Evolutionary conservation across 1,140 invertebrate species (phyloP), one percentile per base, ranked within the genome.

Genomic region (Probaryconus sp.): DNA sequence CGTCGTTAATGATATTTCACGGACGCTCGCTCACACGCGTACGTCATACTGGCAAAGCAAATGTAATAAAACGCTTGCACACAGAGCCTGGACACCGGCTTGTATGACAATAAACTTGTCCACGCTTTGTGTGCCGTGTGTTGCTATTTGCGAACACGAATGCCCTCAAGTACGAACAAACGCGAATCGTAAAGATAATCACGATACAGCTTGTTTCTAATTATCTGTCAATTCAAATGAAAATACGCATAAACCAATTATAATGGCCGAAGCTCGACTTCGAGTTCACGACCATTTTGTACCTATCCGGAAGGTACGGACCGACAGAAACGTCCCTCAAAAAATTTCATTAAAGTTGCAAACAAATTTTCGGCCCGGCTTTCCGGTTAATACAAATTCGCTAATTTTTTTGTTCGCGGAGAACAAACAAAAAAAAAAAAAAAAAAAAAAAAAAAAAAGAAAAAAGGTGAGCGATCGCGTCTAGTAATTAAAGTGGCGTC

Each of bases 21-120:
- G 60, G 37, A 28, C 60, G 38, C 4, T 7, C 48, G 48, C 48
- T 48, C 28, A 38, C 38, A 13, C 24, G 48, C 60, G 47, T 45
- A 33, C 9, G 50, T 48, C 50, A 48, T 26, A 31, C 38, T 16
- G 28, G 16, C 10, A 26, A 16, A 40, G 60, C 30, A 51, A 64
- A 40, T 16, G 38, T 47, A 64, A 64, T 53, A 47, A 53, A 65
- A 55, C 38, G 48, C 17, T 2, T 10, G 37, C 26, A 50, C 20
- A 7, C 20, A 43, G 10, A 26, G 21, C 20, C 20, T 13, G 55
- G 30, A 63, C 58, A 5, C 37, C 60, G 45, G 47, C 47, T 35
- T 35, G 18, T 51, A 26, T 51, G 60, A 64, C 60, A 53, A 64
- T 64, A 64, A 64, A 64, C 48, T 53, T 38, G 48, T 64, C 21